Base-by-base conservation (phyloP, 2,888 invertebrate genomes). In the Melikaiella ostensackeni region DNA sequence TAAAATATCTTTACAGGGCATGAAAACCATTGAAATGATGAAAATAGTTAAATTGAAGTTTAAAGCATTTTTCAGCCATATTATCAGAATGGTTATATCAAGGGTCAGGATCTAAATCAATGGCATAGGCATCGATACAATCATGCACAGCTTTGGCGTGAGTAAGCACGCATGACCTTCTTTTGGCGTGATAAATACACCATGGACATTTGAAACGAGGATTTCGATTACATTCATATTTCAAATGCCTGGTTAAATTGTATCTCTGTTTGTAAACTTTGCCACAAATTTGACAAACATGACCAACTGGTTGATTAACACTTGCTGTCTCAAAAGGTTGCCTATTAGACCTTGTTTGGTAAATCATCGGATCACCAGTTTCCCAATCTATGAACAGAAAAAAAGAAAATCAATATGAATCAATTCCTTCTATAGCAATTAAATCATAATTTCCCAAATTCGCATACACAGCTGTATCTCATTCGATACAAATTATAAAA, bases 201-300 rank as follows among this genome's bases (percentile, higher is more conserved):
- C 19, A 13, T 7, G 38, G 38, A 75, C 81, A 81, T 75, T 80
- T 78, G 70, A 81, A 81, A 57, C 79, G 77, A 6, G 81, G 81
- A 9, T 80, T 86, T 35, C 86, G 85, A 42, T 90, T 89, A 79
- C 91, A 91, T 81, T 88, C 89, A 79, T 90, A 91, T 50, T 87
- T 87, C 76, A 81, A 82, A 83, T 91, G 90, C 42, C 91, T 86
- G 80, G 83, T 88, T 79, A 91, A 82, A n/a, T 89, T 89, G 38
- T 88, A 90, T 35, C 81, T 82, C 82, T 86, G 86, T 84, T 88
- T 89, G 85, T 89, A 90, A 64, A 84, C 79, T 79, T 87, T 89
- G 66, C 87, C 87, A 83, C 90, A 89, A 76, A 83, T 83, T 35
- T 81, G 82, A 79, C 85, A 84, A 79, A 77, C 78, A 75, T 70